Conservation (phyloP, 2,113 vertebrate genomes). For the Channa maculata region DNA sequence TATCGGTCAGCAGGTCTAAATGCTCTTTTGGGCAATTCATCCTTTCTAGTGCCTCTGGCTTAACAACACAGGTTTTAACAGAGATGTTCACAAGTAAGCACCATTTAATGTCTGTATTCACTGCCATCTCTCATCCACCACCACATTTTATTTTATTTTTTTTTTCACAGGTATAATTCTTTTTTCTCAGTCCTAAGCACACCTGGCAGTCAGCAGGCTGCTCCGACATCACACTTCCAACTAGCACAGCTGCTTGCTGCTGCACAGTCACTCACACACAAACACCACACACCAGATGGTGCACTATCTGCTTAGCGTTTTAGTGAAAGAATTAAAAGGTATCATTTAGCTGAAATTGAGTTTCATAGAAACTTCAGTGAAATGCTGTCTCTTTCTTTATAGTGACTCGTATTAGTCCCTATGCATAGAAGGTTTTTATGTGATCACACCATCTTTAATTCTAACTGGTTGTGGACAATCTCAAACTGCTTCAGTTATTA, state of each 20-base stretch:
- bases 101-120: slow-evolving; percentile 52
- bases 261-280: slow-evolving; percentile 17
- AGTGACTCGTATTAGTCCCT: no score
- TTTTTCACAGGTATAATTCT: slow-evolving; percentile 52
- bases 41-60: slow-evolving; percentile 4
- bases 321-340: slow-evolving; percentile 58
- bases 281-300: slow-evolving; percentile 63
- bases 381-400: no score
- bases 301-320: slow-evolving; percentile 43
- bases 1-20: slow-evolving; percentile 41
- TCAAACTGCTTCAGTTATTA: no score
- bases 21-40: background rate
- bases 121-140: slow-evolving; percentile 12
- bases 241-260: slow-evolving; percentile 59
- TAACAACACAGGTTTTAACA: slow-evolving; percentile 43
- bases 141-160: no score
- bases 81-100: slow-evolving; percentile 53
- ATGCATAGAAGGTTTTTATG: no score
- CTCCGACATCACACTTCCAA: slow-evolving; percentile 69
- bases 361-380: slow-evolving; percentile 43
- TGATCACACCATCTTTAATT: no score
- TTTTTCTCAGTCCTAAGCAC: slow-evolving; percentile 62
- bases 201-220: slow-evolving; percentile 65
- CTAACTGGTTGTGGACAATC: no score
- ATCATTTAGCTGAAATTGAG: slow-evolving; percentile 65